Evolutionary conservation across 2,888 invertebrate species (phyloP).

Genomic region (Trissoscelio sp.): DNA sequence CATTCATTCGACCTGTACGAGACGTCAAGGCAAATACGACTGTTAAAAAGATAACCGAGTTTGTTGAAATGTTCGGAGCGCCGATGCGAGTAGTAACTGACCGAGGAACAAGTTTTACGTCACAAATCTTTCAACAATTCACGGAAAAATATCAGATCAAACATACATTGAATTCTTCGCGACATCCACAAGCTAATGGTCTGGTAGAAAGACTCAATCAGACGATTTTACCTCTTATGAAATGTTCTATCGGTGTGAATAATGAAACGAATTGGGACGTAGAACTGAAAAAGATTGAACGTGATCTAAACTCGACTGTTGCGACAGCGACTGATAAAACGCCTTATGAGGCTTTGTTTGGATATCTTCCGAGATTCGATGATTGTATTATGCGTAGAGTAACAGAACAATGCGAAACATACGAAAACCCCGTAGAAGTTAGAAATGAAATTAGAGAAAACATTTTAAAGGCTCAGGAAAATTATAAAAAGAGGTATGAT

Average conservation of each 20-base stretch:
- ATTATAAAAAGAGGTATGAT: constrained; percentile 17
- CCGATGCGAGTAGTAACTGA: constrained; percentile 5
- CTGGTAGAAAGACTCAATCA: constrained; percentile 54
- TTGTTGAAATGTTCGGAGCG: neutral
- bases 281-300: constrained; percentile 9
- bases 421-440: constrained; percentile 1
- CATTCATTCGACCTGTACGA: neutral
- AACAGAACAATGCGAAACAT: neutral
- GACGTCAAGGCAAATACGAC: neutral
- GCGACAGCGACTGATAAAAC: constrained; percentile 41
- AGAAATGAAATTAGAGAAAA: neutral
- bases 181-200: constrained; percentile 59
- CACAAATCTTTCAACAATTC: constrained; percentile 34
- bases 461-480: neutral
- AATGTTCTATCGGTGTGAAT: neutral
- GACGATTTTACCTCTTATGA: constrained; percentile 43
- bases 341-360: constrained; percentile 49
- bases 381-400: neutral
- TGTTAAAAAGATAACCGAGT: neutral
- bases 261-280: constrained; percentile 42
- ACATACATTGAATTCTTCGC: constrained; percentile 50
- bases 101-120: constrained; percentile 54
- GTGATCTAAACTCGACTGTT: constrained; percentile 35
- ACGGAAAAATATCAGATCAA: constrained; percentile 3
- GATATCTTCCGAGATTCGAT: constrained; percentile 53